A percentile compares a stretch with the other conserved stretches of the same genome.
phyloP scores from a whole-genome alignment of 2,797 vertebrate species.

The Acanthiza pusilla region DNA sequence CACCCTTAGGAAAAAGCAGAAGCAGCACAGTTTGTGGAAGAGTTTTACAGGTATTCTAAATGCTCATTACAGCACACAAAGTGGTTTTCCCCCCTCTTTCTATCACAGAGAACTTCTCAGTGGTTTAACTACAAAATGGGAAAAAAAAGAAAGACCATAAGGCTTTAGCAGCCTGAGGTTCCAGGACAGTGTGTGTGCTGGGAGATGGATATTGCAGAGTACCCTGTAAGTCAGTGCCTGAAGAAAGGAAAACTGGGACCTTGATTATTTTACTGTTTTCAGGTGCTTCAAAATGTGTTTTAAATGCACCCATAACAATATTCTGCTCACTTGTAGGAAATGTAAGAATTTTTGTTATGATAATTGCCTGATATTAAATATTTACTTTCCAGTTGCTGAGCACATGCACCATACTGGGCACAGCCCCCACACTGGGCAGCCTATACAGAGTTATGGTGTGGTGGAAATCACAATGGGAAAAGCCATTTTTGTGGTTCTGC shows the following conservation, averaged over 20 bases:
- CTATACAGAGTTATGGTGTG: background rate
- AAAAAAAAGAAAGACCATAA: background rate
- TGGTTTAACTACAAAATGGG: background rate
- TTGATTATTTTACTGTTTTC: background rate
- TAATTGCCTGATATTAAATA: background rate
- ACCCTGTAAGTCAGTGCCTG: background rate
- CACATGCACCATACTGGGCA: background rate
- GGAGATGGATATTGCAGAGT: background rate
- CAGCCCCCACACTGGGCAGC: background rate
- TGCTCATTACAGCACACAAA: background rate
- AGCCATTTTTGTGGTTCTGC: background rate
- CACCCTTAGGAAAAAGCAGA: background rate
- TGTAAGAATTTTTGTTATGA: background rate
- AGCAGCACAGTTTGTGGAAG: background rate
- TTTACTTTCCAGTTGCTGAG: background rate
- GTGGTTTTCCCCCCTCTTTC: accelerated
- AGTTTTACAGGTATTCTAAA: background rate
- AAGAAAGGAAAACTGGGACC: background rate
- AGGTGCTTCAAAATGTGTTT: background rate
- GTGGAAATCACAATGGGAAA: background rate
- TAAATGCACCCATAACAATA: background rate
- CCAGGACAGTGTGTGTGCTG: background rate
- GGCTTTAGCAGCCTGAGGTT: background rate
- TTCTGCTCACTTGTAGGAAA: background rate
- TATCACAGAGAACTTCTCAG: background rate